Base-by-base conservation (phyloP, 2,888 invertebrate species). In the Cacoxenus indagator region DNA sequence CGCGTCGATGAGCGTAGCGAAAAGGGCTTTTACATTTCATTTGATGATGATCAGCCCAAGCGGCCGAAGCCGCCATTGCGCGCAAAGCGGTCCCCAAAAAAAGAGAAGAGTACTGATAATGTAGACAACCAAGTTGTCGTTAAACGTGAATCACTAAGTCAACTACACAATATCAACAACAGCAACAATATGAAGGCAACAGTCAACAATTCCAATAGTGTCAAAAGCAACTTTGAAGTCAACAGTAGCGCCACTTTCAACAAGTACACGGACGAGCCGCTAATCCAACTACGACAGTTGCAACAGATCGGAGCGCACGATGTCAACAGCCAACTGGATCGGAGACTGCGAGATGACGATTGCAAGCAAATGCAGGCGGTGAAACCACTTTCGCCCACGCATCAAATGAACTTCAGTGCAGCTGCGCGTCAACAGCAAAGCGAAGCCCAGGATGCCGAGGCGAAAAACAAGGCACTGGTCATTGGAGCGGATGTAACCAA, bases 1-100 rank as follows among this genome's bases (percentile, higher is more conserved):
- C 85, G 87, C 68, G 86, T 89, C 68, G 86, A 89, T 45, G 90
- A 90, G 55, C 72, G 89, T 4, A 90, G 89, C 70, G 94, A 95
- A 86, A 95, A 95, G 87, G 95, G 95, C 31, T 98, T 98, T 89
- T 97, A 97, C 88, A 96, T 98, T 84, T 95, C 96, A 64, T 96
- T 98, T 86, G 96, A 96, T 85, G 93, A 94, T 86, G 95, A 95
- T 68, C 93, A 93, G 80, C 96, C 96, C 17, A 95, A 95, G 85
- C 91, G 96, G 82, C 95, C 96, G 17, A 97, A 97, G 87, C 97
- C 96, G 1, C 95, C 95, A 17, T 89, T 96, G 65, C 90, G 96
- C 74, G 91, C 91, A 69, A 95, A 95, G 85, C 91, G 92, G 69
- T 95, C 95, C 5, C 95, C 95, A 0, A 93, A 93, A 84, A 95